Evolutionary conservation across 2,888 invertebrate genomes (phyloP), one percentile per base, ranked within the genome.

Genomic region (Chrysolina oricalcia): DNA sequence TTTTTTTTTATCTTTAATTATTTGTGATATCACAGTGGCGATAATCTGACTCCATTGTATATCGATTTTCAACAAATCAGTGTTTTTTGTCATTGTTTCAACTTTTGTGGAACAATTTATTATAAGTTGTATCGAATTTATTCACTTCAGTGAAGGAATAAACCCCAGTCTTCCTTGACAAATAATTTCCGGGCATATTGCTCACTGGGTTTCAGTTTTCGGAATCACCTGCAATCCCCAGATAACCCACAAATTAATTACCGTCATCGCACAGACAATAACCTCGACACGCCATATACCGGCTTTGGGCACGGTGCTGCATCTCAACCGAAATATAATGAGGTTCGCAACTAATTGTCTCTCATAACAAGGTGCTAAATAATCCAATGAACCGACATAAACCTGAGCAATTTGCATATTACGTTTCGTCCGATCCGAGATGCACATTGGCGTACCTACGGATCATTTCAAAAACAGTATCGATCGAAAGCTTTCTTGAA

Each of bases 341-440:
- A 73, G 72, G 73, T 74, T 74, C 69, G 68, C 74, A 74, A 70
- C 74, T 77, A 77, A 78, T 78, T 76, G 75, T 75, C 63, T 69
- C 68, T 65, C 62, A 72, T 76, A 77, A 74, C 75, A 65, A 72
- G 75, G 68, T 75, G 77, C 78, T 78, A 75, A 78, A 78, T 77
- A 77, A 76, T 77, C 74, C 76, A 78, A 79, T 78, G 74, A 74
- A 74, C 73, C 73, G 75, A 68, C 76, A 79, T 69, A 77, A 76
- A 19, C 74, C 74, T 66, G 56, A 67, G 70, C 78, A 76, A 81
- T 81, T 81, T 81, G 78, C 81, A 81, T 81, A 79, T 78, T 79
- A 79, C 79, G 78, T 75, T 79, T 74, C 73, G 73, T 70, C 72
- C 35, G n/a, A 67, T 70, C 72, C 35, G n/a, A 67, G 9, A 59